Base-by-base conservation (phyloP, 1,140 invertebrate species). In the Harlomillsia oculata region DNA sequence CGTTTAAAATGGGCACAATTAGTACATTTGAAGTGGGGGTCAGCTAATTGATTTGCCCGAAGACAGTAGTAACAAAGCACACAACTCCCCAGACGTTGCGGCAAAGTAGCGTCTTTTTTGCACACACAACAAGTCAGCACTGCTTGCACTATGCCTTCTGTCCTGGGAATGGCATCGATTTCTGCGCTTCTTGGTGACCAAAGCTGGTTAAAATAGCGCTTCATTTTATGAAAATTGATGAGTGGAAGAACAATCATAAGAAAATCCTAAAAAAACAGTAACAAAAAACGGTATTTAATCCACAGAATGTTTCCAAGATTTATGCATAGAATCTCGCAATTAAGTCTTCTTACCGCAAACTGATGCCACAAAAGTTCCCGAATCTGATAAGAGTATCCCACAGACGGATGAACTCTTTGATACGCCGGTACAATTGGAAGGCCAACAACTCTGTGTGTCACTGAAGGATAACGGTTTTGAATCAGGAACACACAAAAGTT, bases 351-450 rank as follows among this genome's bases (percentile, higher is more conserved):
- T 71, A 81, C 80, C 70, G 81, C 79, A 67, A 81, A 79, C 63
- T 80, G 79, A 67, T 81, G 77, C 80, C 80, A 82, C 13, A 82
- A 68, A 29, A 82, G 62, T 70, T 82, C 80, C 54, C 81, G 71
- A 14, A 79, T 81, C 74, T 80, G 79, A 59, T 73, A 72, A 69
- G 76, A 68, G 74, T 81, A 76, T 67, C 80, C 72, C 66, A 78
- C 65, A 71, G 72, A 69, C 0, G 50, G 30, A 14, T 52, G 44
- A 3, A 45, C 20, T 70, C 76, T 67, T 69, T 74, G 65, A 64
- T 68, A 73, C 52, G 70, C 75, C 67, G 78, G 67, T 59, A 74
- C 67, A 69, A 74, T 72, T 70, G 74, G 67, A 68, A 75, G 34
- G 67, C 75, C 51, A 21, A 81, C 64, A 29, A 82, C 64, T 59